phyloP scores from a whole-genome alignment of 2,888 invertebrate genomes.

The Cheilosia urbana region DNA sequence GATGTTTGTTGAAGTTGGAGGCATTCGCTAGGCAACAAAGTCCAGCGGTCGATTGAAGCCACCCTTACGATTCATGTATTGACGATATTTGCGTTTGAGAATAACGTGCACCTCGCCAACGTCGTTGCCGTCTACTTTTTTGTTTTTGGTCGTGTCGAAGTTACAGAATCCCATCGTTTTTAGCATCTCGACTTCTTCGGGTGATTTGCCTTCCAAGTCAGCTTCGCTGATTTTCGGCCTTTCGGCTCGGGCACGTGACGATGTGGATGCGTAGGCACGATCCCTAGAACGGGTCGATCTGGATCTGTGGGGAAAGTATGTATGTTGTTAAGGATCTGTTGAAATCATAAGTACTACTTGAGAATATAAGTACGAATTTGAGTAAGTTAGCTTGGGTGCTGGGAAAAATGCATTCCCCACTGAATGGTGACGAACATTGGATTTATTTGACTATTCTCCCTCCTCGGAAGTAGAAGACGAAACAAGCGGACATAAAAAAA shows the following conservation, averaged over 20 bases:
- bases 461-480: no score
- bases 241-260: conserved; percentile 83
- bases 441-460: no score
- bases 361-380: no score
- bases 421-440: no score
- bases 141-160: conserved; percentile 98
- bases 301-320: conserved; percentile 37
- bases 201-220: conserved; percentile 94
- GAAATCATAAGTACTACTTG: background rate
- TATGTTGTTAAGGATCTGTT: background rate
- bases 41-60: conserved; percentile 99
- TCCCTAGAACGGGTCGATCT: conserved; percentile 78
- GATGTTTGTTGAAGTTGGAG: conserved; percentile 4
- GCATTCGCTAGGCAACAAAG: conserved; percentile 90
- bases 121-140: conserved; percentile 97
- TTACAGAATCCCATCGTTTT: conserved; percentile 98
- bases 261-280: conserved; percentile 79
- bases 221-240: conserved; percentile 90
- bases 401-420: no score
- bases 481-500: no score
- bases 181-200: conserved; percentile 97
- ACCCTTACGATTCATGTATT: conserved; percentile 99
- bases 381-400: no score
- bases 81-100: conserved; percentile 97
- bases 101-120: conserved; percentile 98